Evolutionary conservation across 2,113 vertebrate species (phyloP).

Genomic region (Macrotis lagotis): DNA sequence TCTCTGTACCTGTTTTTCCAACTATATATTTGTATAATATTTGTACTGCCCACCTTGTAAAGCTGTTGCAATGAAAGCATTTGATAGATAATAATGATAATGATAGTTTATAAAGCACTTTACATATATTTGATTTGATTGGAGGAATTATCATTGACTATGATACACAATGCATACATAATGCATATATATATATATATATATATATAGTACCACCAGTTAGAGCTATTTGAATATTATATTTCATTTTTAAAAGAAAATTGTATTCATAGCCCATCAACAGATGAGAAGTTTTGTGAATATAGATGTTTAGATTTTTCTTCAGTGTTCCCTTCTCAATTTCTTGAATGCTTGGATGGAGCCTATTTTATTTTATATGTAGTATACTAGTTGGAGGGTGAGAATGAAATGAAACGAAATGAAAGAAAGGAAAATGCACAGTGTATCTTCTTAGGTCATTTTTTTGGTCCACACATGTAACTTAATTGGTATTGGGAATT

Average conservation of each 20-base stretch:
- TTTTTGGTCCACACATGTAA: neutral
- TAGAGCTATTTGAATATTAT: neutral
- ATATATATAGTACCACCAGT: neutral
- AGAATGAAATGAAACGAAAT: neutral
- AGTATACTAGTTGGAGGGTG: rapidly evolving
- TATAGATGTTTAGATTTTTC: slow-evolving; percentile 6
- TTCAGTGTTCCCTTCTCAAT: neutral
- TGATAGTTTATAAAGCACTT: neutral
- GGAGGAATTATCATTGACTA: neutral
- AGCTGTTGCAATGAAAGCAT: neutral
- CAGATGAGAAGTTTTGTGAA: slow-evolving; percentile 48
- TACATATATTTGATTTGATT: neutral
- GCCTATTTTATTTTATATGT: neutral
- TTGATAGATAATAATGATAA: neutral
- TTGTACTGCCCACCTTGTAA: neutral
- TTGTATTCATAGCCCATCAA: slow-evolving; percentile 34
- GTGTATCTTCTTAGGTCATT: neutral
- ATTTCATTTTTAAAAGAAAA: slow-evolving; percentile 57
- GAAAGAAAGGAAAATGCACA: neutral
- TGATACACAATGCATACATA: neutral
- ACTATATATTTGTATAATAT: neutral
- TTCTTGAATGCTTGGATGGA: neutral
- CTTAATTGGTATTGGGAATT: neutral
- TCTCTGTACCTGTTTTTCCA: neutral
- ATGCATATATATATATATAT: neutral